Base-by-base conservation (phyloP, 2,797 vertebrate species). In the Falco cherrug region DNA sequence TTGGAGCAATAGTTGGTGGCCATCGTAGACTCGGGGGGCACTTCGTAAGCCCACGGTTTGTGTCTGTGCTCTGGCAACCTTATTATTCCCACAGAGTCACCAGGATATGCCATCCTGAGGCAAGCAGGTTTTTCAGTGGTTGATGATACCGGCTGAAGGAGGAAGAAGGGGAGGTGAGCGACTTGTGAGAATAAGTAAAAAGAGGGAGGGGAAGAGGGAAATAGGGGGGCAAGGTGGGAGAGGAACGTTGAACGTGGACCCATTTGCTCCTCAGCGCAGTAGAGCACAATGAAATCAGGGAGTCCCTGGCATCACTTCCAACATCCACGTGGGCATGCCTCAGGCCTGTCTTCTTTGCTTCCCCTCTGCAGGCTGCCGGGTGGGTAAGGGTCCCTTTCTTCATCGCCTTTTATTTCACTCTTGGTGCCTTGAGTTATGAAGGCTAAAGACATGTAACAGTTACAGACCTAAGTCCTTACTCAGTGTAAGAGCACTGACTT, bases 341-440 rank as follows among this genome's bases (percentile, higher is more conserved):
- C 43, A 59, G 1, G 18, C 57, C 29, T 65, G 29, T 17, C 35
- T 45, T 73, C 59, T 61, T 57, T 89, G 51, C 16, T 80, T 73
- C 35, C 31, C 11, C 1, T 1, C 14, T 50, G 22, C 35, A 65
- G 12, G 43, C 51, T 87, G 43, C 37, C 0, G 0, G 35, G 6
- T n/a, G 51, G 87, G 31, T 26, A 29, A 89, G 17, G 33, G 33
- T 33, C 13, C 45, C 39, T 85, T 69, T 68, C 53, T 73, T 73
- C 64, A 65, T 10, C 54, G 35, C 6, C 6, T 80, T 76, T 89
- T 54, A 31, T 54, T 50, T 57, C 21, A 43, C 13, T n/a, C 31
- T 67, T 31, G 14, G 13, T 69, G 91, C 26, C 56, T 53, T 39
- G 35, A 84, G 43, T 69, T 63, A 39, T 1, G 2, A 69, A 83